These are phyloP conservation scores for Frankliniella fusca DNA, from an alignment of 2,888 invertebrate species.

Conservation along the genomic window DNA sequence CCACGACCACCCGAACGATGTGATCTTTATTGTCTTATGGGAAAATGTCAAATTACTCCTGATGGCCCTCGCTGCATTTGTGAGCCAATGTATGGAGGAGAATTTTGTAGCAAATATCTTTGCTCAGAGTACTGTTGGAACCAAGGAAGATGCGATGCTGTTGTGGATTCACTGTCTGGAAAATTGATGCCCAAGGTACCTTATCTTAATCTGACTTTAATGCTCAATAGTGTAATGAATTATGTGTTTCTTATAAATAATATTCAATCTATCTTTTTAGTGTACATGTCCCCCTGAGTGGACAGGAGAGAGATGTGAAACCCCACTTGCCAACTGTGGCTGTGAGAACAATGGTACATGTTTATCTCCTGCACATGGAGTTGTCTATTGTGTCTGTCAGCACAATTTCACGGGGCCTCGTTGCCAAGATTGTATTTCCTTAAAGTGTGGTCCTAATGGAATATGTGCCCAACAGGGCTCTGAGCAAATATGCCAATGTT, in stretches of 20 bases:
- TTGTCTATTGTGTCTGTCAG: constrained; percentile 52
- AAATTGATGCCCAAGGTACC: neutral
- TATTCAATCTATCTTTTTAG: constrained; percentile 40
- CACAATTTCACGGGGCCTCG: constrained; percentile 52
- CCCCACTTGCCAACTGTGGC: constrained; percentile 55
- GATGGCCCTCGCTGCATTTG: constrained; percentile 62
- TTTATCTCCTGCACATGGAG: constrained; percentile 44
- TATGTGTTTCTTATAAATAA: constrained; percentile 43
- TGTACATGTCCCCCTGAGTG: constrained; percentile 61
- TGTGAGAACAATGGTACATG: constrained; percentile 62
- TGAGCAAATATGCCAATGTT: constrained; percentile 52
- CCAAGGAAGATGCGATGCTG: constrained; percentile 47
- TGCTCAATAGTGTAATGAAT: neutral
- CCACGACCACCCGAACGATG: constrained; percentile 46
- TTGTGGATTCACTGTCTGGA: neutral
- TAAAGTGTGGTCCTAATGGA: constrained; percentile 56
- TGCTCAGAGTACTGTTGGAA: constrained; percentile 66
- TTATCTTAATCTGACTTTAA: neutral
- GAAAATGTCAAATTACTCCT: constrained; percentile 55
- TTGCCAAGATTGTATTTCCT: constrained; percentile 57
- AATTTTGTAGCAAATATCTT: constrained; percentile 62
- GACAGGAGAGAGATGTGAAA: constrained; percentile 63
- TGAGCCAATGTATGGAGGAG: constrained; percentile 60
- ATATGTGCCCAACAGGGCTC: neutral
- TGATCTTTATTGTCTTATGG: constrained; percentile 57